Evolutionary conservation across 2,113 vertebrate genomes (phyloP).

Genomic region (Nibea albiflora): DNA sequence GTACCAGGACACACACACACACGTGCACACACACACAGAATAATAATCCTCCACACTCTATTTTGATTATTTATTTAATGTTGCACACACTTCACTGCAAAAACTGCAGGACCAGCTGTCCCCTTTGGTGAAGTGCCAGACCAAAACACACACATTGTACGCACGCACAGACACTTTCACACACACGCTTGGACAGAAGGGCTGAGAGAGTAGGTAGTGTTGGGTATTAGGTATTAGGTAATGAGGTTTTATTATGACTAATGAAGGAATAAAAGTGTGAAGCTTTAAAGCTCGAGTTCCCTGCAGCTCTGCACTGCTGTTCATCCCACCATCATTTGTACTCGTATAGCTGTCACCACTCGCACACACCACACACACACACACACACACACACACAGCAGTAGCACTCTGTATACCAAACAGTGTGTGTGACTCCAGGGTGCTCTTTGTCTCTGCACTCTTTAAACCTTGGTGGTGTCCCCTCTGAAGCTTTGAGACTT

Average conservation of each 20-base stretch:
- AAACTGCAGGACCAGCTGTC: constrained; percentile 43
- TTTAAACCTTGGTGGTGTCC: neutral
- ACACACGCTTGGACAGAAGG: constrained; percentile 13
- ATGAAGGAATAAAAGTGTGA: constrained; percentile 7
- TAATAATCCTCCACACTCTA: constrained; percentile 18
- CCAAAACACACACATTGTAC: constrained; percentile 2
- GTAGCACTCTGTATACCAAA: neutral
- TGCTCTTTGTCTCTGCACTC: neutral
- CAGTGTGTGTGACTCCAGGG: neutral
- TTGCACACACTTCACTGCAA: constrained; percentile 2
- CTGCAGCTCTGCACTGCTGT: constrained; percentile 6
- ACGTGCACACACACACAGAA: neutral
- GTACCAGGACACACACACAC: neutral
- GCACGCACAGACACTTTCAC: neutral
- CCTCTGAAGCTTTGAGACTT: neutral
- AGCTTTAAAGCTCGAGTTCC: neutral
- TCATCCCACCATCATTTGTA: neutral
- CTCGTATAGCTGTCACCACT: constrained; percentile 4
- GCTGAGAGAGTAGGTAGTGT: constrained; percentile 20
- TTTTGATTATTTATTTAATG: constrained; percentile 23
- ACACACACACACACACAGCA: neutral
- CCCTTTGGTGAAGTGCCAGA: constrained; percentile 25
- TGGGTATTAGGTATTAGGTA: no score
- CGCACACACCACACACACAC: no score
- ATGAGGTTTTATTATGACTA: neutral